Percentiles rank a stretch among this genome's conserved stretches.
These are phyloP conservation scores for Brachionus manjavacas DNA, from an alignment of 1,140 invertebrate species.

Conservation along the genomic window DNA sequence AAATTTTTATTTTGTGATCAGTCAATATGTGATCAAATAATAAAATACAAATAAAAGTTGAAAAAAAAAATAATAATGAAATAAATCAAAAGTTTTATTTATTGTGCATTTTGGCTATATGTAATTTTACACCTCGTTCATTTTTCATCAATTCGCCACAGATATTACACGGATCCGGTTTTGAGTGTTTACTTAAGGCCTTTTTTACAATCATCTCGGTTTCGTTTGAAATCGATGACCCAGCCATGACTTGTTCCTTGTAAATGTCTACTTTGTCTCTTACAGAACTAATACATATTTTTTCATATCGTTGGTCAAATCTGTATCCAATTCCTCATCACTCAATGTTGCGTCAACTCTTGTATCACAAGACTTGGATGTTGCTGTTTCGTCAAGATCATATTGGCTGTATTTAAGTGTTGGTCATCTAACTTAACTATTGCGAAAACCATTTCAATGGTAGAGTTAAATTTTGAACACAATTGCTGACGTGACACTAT, in stretches of 20 bases:
- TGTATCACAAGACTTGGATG: not conserved
- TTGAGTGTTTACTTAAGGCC: not conserved
- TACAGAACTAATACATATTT: not conserved
- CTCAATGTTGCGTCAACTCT: not conserved
- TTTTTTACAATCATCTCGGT: not conserved
- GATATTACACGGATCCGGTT: not conserved
- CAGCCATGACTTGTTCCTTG: not conserved
- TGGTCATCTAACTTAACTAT: not conserved
- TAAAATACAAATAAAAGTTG: not conserved
- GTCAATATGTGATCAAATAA: not conserved
- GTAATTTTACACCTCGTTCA: not conserved
- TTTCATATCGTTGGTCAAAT: not conserved
- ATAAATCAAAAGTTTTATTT: not conserved
- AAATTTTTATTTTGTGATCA: too few relatives aligned
- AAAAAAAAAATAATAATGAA: not conserved
- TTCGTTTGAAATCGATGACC: not conserved
- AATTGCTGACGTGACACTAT: not conserved
- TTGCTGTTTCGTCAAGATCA: not conserved
- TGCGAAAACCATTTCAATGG: not conserved
- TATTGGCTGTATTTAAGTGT: not conserved
- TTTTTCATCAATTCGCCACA: not conserved
- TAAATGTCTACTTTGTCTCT: not conserved
- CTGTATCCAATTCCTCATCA: not conserved
- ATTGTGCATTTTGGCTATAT: not conserved
- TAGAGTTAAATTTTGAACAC: not conserved